A percentile compares a stretch with the other conserved stretches of the same genome.
Conservation (phyloP, 2,113 vertebrate genomes). For the Opisthocomus hoazin region DNA sequence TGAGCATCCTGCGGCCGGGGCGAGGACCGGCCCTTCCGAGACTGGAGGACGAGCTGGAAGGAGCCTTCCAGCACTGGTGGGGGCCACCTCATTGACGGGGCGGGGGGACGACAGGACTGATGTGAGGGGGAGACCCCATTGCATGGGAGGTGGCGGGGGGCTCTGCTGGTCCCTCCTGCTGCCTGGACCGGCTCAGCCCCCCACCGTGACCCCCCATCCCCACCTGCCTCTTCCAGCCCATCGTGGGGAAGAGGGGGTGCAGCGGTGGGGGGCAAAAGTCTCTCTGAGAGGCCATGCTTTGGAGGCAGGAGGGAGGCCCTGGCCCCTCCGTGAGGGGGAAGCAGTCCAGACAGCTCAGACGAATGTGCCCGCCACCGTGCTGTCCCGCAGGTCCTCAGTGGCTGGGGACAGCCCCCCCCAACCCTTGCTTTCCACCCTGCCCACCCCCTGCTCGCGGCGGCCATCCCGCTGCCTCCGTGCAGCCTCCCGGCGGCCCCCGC, state of each 20-base stretch:
- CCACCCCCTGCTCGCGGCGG: neutral
- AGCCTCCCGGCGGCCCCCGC: neutral
- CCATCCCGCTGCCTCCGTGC: neutral
- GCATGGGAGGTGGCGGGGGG: neutral
- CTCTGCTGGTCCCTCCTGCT: neutral
- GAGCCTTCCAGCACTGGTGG: neutral
- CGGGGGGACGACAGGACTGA: neutral
- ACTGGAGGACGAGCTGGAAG: neutral
- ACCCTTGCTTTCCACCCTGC: neutral
- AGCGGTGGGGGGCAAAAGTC: neutral
- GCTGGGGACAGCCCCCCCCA: neutral
- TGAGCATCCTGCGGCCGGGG: slow-evolving; percentile 44
- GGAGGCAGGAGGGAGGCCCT: neutral
- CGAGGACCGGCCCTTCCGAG: neutral
- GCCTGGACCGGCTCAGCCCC: neutral
- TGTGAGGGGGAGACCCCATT: neutral
- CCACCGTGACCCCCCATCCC: neutral
- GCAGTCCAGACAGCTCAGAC: neutral
- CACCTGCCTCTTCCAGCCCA: neutral
- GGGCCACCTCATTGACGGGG: neutral
- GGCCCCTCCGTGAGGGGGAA: neutral
- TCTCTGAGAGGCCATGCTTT: neutral
- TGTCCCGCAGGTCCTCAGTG: neutral
- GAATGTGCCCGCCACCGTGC: neutral
- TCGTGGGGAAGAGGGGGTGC: neutral